Evolutionary conservation across 2,888 invertebrate genomes (phyloP).

Genomic region (Parasteatoda lunata): DNA sequence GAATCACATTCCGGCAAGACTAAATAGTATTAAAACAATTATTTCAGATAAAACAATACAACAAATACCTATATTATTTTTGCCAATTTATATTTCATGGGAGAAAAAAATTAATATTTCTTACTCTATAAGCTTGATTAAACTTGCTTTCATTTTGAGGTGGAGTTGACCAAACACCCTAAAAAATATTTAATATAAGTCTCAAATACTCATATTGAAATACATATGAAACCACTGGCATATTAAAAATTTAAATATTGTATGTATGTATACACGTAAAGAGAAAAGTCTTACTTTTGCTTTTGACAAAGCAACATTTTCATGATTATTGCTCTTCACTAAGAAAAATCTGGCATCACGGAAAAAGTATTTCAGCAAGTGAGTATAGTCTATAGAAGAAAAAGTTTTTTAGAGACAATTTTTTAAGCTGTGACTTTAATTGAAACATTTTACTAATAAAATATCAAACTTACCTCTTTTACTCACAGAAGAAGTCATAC

Average conservation of each 20-base stretch:
- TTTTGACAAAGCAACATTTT: slow-evolving; percentile 95
- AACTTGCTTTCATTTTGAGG: slow-evolving; percentile 97
- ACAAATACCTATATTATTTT: too few species aligned
- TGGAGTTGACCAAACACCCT: slow-evolving; percentile 96
- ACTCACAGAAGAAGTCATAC: slow-evolving; percentile 45
- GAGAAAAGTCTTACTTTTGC: slow-evolving; percentile 78
- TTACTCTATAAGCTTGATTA: slow-evolving; percentile 88
- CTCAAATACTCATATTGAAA: background rate
- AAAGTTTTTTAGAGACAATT: background rate
- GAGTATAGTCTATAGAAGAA: slow-evolving; percentile 73
- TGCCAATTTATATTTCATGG: too few species aligned
- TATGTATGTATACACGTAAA: background rate
- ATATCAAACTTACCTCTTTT: slow-evolving; percentile 30
- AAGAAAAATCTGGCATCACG: slow-evolving; percentile 95
- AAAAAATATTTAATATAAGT: slow-evolving; percentile 48
- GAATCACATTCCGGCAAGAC: slow-evolving; percentile 92
- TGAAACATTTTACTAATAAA: too few species aligned
- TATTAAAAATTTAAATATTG: background rate
- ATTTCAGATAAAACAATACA: too few species aligned
- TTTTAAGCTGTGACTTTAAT: background rate
- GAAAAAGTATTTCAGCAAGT: slow-evolving; percentile 92
- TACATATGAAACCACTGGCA: background rate
- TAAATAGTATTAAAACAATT: slow-evolving; percentile 68
- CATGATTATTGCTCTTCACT: slow-evolving; percentile 97
- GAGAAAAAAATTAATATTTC: slow-evolving; percentile 24